Conservation (phyloP, 2,888 invertebrate species). For the Galerucella nymphaeae region DNA sequence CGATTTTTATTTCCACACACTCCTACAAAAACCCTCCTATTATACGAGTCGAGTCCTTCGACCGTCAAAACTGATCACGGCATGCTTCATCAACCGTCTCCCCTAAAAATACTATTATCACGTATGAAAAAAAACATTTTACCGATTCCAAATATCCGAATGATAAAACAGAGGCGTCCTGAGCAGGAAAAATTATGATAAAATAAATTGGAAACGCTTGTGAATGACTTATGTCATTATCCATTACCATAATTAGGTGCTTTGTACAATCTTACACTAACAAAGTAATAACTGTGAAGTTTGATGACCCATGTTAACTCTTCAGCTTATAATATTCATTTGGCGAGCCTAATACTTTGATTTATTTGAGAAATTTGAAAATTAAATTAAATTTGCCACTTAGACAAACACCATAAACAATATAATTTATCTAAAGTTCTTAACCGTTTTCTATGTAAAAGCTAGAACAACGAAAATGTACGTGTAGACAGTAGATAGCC, state of each 20-base stretch:
- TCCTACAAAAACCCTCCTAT: neutral
- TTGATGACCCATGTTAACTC: no score
- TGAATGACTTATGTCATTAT: no score
- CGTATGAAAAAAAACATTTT: slow-evolving; percentile 29
- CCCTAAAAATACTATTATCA: slow-evolving; percentile 29
- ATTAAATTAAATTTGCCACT: no score
- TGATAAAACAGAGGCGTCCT: slow-evolving; percentile 8
- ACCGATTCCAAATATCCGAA: slow-evolving; percentile 9
- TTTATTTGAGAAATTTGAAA: no score
- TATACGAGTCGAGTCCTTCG: slow-evolving; percentile 1
- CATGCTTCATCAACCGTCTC: slow-evolving; percentile 27
- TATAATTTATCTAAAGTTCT: no score
- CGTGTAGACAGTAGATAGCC: neutral
- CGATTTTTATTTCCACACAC: neutral
- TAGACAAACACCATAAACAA: no score
- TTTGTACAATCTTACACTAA: no score
- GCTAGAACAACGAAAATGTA: neutral
- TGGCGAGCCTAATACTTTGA: no score
- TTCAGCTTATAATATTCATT: no score
- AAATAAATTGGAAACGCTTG: no score
- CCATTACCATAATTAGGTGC: no score
- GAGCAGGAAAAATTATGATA: neutral
- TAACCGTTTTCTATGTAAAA: neutral
- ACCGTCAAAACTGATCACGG: slow-evolving; percentile 23
- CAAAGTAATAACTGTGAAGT: no score